These are phyloP conservation scores for Scytalopus superciliaris DNA, from an alignment of 2,113 vertebrate species.

Conservation along the genomic window DNA sequence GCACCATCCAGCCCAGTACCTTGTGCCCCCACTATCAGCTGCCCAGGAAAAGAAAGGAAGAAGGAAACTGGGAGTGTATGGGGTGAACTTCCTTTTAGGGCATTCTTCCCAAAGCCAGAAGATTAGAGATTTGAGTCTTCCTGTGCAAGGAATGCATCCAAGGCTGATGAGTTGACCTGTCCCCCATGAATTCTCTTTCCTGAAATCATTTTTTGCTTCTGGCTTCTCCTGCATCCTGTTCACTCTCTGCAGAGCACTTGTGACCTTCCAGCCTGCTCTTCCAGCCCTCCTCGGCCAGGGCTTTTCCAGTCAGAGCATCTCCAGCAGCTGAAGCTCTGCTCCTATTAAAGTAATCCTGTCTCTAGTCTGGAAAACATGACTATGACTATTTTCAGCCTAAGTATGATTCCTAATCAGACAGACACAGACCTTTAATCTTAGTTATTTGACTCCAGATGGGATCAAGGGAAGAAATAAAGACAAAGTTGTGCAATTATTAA, in stretches of 20 bases:
- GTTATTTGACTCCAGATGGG: background rate
- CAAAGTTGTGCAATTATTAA: background rate
- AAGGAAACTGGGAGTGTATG: background rate
- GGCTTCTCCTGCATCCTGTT: constrained; percentile 48
- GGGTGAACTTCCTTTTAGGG: background rate
- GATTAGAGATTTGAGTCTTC: background rate
- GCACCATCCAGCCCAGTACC: background rate
- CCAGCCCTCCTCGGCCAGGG: background rate
- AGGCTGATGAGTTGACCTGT: background rate
- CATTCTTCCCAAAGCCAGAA: background rate
- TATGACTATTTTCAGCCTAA: background rate
- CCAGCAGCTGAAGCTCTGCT: background rate
- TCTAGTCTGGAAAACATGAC: background rate
- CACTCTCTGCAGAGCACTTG: background rate
- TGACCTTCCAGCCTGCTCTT: constrained; percentile 15
- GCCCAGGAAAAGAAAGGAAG: background rate
- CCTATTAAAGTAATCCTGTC: background rate
- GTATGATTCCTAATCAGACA: background rate
- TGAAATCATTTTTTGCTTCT: background rate
- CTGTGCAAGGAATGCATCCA: background rate
- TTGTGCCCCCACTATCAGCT: background rate
- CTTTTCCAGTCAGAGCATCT: constrained; percentile 18
- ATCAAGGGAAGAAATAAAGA: background rate
- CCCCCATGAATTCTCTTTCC: background rate
- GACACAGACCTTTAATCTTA: background rate